Evolutionary conservation across 1,140 invertebrate species (phyloP), one percentile per base, ranked within the genome.

Genomic region (Epicauta chinensis): DNA sequence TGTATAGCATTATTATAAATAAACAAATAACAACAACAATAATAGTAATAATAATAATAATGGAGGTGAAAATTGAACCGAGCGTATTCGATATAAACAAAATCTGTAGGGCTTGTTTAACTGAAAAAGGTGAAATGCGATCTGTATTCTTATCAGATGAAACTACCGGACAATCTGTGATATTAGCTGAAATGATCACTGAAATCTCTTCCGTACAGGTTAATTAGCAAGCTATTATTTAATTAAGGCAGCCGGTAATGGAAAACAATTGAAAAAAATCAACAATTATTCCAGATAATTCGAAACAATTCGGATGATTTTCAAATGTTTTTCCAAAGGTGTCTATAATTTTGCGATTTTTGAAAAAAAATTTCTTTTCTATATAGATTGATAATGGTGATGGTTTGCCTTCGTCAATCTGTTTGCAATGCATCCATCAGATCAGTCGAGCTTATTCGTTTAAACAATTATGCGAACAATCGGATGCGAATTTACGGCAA

Each of bases 361-460:
- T 23, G 2, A 23, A n/a, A n/a, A n/a, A n/a, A n/a, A n/a, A n/a
- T n/a, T n/a, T n/a, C n/a, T 30, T 34, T n/a, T 34, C 10, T n/a
- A 3, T 55, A 47, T 53, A 73, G 71, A 63, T 74, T 17, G 52
- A 60, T 55, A 68, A 64, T 58, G 66, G 66, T 12, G 74, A 76
- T 63, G 74, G 73, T 5, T 56, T 75, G 29, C 74, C 74, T 16
- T 38, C 56, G 15, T 60, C 67, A 39, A 62, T 76, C 15, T 76
- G 74, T 55, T 37, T 72, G 4, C 65, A 73, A 50, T 76, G 74
- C 53, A 57, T 68, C 13, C 60, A 72, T 16, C 69, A 74, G 60
- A 67, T 75, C n/a, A 72, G 68, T 43, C 63, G 68, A 39, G 66
- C 67, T 15, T 75, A 68, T 53, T 67, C 71, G n/a, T 76, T 76